Percentiles rank a stretch among this genome's conserved stretches.
These are phyloP conservation scores for Lordiphosa clarofinis DNA, from an alignment of 1,140 invertebrate genomes.

Conservation along the genomic window DNA sequence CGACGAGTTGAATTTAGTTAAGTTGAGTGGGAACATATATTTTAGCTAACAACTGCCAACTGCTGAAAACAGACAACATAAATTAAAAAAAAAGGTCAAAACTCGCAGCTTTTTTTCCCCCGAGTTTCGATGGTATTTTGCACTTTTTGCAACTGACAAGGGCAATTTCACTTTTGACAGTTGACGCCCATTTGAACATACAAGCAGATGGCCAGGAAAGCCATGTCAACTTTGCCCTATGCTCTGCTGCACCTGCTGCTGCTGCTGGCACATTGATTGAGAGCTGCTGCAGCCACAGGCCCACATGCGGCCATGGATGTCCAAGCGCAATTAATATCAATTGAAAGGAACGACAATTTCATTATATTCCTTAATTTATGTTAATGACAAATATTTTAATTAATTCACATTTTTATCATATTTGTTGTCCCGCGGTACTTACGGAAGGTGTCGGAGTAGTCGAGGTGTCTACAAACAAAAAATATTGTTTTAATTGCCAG, in stretches of 20 bases:
- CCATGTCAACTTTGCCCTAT: conserved; percentile 8
- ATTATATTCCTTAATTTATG: conserved; percentile 68
- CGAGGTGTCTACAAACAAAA: conserved; percentile 20
- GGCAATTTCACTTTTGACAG: conserved; percentile 56
- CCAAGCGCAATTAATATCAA: conserved; percentile 67
- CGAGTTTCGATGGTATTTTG: conserved; percentile 15
- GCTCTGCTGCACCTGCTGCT: conserved; percentile 2
- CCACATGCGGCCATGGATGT: conserved; percentile 2
- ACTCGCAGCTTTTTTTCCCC: conserved; percentile 2
- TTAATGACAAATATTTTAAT: conserved; percentile 74
- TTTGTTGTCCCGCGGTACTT: too few relatives aligned
- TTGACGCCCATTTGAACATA: not conserved
- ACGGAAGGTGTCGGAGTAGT: not conserved
- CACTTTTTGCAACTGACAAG: conserved; percentile 25
- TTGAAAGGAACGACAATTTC: conserved; percentile 57
- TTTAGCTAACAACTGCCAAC: not conserved
- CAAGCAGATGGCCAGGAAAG: not conserved
- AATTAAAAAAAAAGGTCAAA: not conserved
- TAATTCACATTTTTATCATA: conserved; percentile 40
- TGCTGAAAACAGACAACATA: not conserved
- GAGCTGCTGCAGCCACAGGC: conserved; percentile 1
- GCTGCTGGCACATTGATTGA: conserved; percentile 10
- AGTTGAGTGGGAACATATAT: conserved; percentile 32
- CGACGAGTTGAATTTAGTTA: conserved; percentile 25
- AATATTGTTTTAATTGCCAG: too few relatives aligned